Percentiles rank a stretch among this genome's conserved stretches.
phyloP scores from a whole-genome alignment of 1,140 invertebrate genomes.

The Pseudomyrmex concolor region DNA sequence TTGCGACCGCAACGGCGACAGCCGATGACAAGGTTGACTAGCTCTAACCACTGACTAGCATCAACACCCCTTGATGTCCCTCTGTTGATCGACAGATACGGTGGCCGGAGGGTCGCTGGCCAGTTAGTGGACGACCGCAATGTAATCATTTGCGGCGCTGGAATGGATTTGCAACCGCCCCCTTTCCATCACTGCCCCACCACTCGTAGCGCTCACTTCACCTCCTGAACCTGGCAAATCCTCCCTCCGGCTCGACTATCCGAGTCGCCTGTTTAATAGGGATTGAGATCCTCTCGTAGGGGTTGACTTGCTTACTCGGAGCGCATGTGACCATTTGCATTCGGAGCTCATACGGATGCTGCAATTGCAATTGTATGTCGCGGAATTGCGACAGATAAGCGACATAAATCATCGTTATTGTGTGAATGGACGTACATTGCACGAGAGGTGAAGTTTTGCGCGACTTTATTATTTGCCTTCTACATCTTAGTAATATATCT shows the following conservation, averaged over 20 bases:
- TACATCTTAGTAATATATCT: not conserved
- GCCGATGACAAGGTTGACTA: slow-evolving; percentile 61
- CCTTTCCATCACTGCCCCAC: slow-evolving; percentile 34
- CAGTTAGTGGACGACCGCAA: slow-evolving; percentile 82
- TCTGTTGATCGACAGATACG: slow-evolving; percentile 74
- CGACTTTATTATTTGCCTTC: not conserved
- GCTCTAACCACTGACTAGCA: slow-evolving; percentile 57
- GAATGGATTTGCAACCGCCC: slow-evolving; percentile 75
- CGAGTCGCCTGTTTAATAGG: slow-evolving; percentile 71
- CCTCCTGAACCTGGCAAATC: slow-evolving; percentile 70
- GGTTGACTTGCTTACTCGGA: slow-evolving; percentile 57
- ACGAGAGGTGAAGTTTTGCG: not conserved
- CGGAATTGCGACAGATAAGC: slow-evolving; percentile 56
- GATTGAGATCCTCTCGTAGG: slow-evolving; percentile 65
- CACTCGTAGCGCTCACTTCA: slow-evolving; percentile 32
- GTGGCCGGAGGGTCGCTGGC: slow-evolving; percentile 73
- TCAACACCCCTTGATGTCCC: slow-evolving; percentile 68
- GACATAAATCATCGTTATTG: slow-evolving; percentile 45
- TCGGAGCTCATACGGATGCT: slow-evolving; percentile 62
- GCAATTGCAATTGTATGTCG: slow-evolving; percentile 69
- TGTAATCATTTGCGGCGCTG: slow-evolving; percentile 83
- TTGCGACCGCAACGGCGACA: not conserved
- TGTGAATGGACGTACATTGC: slow-evolving; percentile 21
- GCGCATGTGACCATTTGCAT: slow-evolving; percentile 63
- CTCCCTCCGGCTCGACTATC: slow-evolving; percentile 63